Conservation (phyloP, 2,113 vertebrate species). For the human region DNA sequence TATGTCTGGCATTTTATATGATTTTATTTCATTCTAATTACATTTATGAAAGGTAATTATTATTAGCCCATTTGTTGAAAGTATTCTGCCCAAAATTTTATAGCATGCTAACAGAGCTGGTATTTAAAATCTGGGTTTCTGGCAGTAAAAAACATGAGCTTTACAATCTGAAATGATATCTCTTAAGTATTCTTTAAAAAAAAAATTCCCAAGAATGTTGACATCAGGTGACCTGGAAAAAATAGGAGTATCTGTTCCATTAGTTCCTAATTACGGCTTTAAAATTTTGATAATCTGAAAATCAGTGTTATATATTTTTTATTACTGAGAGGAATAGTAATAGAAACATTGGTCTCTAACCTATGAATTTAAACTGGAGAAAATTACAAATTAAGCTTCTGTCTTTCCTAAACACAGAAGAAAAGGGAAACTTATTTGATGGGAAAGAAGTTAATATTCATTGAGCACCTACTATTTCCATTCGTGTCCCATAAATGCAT, state of each 20-base stretch:
- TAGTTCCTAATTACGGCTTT: neutral
- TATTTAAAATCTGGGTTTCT: neutral
- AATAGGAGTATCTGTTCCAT: neutral
- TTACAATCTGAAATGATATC: neutral
- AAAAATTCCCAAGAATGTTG: neutral
- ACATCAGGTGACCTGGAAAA: neutral
- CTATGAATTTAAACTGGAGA: constrained; percentile 2
- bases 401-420: neutral
- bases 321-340: neutral
- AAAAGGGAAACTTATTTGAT: neutral
- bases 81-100: neutral
- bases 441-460: neutral
- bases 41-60: neutral
- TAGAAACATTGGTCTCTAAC: neutral
- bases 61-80: neutral
- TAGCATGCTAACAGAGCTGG: neutral
- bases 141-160: neutral
- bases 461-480: neutral
- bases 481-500: neutral
- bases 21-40: neutral
- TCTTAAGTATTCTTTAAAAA: neutral
- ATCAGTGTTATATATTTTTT: neutral
- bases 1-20: neutral
- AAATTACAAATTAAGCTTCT: neutral
- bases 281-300: constrained; percentile 3